Evolutionary conservation across 1,140 invertebrate species (phyloP), one percentile per base, ranked within the genome.

Genomic region (Lepidurus arcticus): DNA sequence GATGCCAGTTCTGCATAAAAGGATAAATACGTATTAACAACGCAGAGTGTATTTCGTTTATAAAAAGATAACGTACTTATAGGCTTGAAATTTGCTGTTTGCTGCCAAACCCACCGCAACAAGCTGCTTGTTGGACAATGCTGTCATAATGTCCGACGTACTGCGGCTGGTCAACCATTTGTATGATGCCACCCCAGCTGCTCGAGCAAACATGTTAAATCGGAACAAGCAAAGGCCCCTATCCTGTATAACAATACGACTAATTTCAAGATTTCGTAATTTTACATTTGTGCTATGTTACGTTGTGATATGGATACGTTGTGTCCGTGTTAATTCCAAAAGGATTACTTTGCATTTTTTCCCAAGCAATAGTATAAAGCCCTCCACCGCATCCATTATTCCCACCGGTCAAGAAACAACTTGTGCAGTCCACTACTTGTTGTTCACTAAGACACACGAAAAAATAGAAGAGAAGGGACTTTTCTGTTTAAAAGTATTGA

Each of bases 371-470:
- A 6, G 13, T 34, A 24, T 76, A 73, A 11, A 88, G 84, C 10
- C 92, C 92, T 73, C 92, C 92, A 65, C 87, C 83, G 82, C 92
- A 94, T 4, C 92, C 93, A 26, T 84, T 79, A 82, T 91, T 91
- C 7, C 88, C 88, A 78, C 85, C 8, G 53, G 16, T 21, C 8
- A 65, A 16, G 53, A 21, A 87, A 78, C 76, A 42, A n/a, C 53
- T 76, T 11, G 88, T 87, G 74, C 90, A 91, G 82, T 91, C 90
- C 0, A 91, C 84, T 0, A 91, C 82, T 73, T 90, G 88, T 81
- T 91, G 90, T 73, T 90, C 88, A 43, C 89, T 90, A 0, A 16
- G 53, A 16, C 8, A 65, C 53, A 65, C 53, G 16, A 16, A n/a
- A 65, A 65, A 65, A n/a, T 65, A 21, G 16, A 47, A 47, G 16